Base-by-base conservation (phyloP, 2,888 invertebrate species). In the Octonoba sinensis region DNA sequence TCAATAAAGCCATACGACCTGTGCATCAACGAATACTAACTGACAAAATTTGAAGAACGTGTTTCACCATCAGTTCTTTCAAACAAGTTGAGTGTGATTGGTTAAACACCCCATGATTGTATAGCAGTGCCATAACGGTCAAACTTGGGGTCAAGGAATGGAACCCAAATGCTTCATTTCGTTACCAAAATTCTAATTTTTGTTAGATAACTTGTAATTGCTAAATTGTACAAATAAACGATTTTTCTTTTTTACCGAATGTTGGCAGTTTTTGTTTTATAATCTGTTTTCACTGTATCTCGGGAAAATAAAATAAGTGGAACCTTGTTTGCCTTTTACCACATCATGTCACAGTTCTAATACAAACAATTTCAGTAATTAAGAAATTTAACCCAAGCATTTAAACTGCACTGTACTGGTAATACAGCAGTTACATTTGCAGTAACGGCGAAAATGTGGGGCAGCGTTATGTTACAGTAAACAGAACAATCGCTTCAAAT, bases 81-180 rank as follows among this genome's bases (percentile, higher is more conserved):
- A 54, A 54, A 22, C 16, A 27, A 59, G 18, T 3, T 3, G 20
- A 18, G 16, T 59, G 24, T 15, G 15, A 24, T 16, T 15, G 24
- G 0, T 4, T 20, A 22, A 24, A 20, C 13, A 24, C 49, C 65
- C 24, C 65, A 51, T 66, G 49, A 22, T 44, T 66, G 46, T 64
- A 57, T 49, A 71, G 59, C 57, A 71, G 77, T 78, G 77, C 77
- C 77, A 78, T 78, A 77, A 65, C 65, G 77, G 77, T 65, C 71
- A 78, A 18, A 57, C 64, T 71, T 70, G 47, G 57, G 62, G 67
- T 64, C 67, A 16, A 56, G 76, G 49, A 69, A 64, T 65, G 64
- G 36, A 70, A n/a, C 56, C 57, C 36, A 65, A 71, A 65, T 56
- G 56, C 65, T 59, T 65, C 57, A 56, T 64, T 70, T 70, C 62